These are phyloP conservation scores for Plutomurus gul DNA, from an alignment of 1,140 invertebrate species.

Conservation along the genomic window DNA sequence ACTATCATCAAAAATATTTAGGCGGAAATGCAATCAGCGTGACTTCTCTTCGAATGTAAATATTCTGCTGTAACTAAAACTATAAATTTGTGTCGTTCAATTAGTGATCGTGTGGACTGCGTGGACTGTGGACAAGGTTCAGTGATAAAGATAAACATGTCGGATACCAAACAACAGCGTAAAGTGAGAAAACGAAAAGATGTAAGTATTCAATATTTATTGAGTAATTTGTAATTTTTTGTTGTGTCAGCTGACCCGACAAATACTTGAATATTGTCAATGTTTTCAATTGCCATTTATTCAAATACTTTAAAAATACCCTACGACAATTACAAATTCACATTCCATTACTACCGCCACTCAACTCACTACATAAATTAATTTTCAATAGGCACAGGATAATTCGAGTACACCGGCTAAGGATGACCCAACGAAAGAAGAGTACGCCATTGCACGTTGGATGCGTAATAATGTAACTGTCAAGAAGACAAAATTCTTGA, in stretches of 20 bases:
- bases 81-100: too few relatives aligned
- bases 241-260: too few relatives aligned
- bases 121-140: too few relatives aligned
- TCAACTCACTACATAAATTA: neutral
- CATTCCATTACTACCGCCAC: neutral
- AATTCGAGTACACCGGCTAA: slow-evolving; percentile 3
- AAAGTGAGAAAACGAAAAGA: slow-evolving; percentile 71
- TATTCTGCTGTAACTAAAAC: too few relatives aligned
- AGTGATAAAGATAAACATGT: neutral
- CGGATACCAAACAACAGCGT: slow-evolving; percentile 31
- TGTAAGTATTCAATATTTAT: slow-evolving; percentile 63
- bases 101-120: too few relatives aligned
- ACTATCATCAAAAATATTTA: too few relatives aligned
- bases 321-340: neutral
- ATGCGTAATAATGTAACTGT: slow-evolving; percentile 45
- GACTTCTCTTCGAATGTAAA: too few relatives aligned
- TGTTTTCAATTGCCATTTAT: too few relatives aligned
- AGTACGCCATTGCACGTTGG: slow-evolving; percentile 46
- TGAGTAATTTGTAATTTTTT: neutral
- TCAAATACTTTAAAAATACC: neutral
- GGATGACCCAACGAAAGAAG: slow-evolving; percentile 56
- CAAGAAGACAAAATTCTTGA: slow-evolving; percentile 51
- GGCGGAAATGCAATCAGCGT: too few relatives aligned
- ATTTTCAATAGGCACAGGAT: slow-evolving; percentile 17
- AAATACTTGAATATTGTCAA: neutral